Base-by-base conservation (phyloP, 1,140 invertebrate genomes). In the Drosophila subpulchrella region DNA sequence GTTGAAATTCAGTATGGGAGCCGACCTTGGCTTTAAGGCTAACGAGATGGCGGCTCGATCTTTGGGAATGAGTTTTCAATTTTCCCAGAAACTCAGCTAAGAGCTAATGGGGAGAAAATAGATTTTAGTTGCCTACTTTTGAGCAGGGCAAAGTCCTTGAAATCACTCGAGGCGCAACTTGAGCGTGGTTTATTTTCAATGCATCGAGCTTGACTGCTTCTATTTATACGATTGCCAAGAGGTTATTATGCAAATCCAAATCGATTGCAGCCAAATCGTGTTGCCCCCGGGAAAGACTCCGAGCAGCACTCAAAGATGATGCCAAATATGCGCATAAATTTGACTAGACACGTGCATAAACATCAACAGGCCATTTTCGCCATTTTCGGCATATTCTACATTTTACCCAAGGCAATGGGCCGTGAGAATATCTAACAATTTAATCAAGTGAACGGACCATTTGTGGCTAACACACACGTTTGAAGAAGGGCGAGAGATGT, bases 361-460 rank as follows among this genome's bases (percentile, higher is more conserved):
- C 66, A 88, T 83, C 67, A 89, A 73, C 75, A 73, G 65, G 67
- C 67, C 65, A 71, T 71, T 71, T 47, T 48, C 65, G 63, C 78
- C 66, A 78, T 81, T 78, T 86, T 50, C 44, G 63, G 44, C 70
- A 80, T 63, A 63, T 60, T 27, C 53, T 15, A 20, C 36, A 51
- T 65, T 65, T 48, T 30, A 34, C 38, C 53, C 47, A 57, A 60
- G 27, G 24, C 53, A 44, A 55, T 55, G 36, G 36, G 46, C 42
- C 47, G 48, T 50, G 46, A 65, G 61, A 67, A 63, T 58, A 82
- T 79, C 59, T 63, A 83, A 77, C 67, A 80, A 89, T 88, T 88
- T 88, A 89, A 83, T 88, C 79, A 89, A 88, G 63, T 74, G 38
- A 68, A 57, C 79, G 73, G 57, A 41, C 75, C 59, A 83, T 86